Conservation (phyloP, 2,888 invertebrate genomes). For the Cataglyphis rosenhaueri region DNA sequence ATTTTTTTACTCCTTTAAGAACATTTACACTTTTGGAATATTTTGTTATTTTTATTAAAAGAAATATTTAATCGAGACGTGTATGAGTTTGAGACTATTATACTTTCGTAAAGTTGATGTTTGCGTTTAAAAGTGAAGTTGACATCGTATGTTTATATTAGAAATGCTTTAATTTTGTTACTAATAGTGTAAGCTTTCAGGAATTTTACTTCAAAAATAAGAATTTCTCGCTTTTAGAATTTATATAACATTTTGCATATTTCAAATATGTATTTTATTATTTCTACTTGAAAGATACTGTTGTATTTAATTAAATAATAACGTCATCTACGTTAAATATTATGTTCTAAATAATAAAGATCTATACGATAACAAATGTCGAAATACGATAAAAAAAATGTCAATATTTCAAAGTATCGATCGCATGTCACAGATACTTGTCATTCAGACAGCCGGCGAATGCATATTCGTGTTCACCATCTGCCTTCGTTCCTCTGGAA, state of each 20-base stretch:
- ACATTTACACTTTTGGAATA: background rate
- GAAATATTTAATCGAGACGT: conserved; percentile 8
- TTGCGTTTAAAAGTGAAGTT: conserved; percentile 15
- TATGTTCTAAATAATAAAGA: background rate
- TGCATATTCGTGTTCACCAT: conserved; percentile 50
- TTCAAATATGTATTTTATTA: conserved; percentile 2
- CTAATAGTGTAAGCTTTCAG: background rate
- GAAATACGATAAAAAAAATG: conserved; percentile 29
- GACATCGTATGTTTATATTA: conserved; percentile 6
- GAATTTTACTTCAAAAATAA: background rate
- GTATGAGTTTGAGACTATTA: background rate
- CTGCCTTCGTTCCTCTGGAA: conserved; percentile 57
- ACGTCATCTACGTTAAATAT: background rate
- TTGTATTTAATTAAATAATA: conserved; percentile 18
- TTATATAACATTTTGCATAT: background rate
- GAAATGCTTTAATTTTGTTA: conserved; percentile 37
- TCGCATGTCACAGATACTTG: conserved; percentile 25
- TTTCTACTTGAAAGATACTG: background rate
- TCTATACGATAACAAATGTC: conserved; percentile 20
- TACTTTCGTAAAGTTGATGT: background rate
- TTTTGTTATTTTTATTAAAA: conserved; percentile 14
- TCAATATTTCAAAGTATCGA: conserved; percentile 36
- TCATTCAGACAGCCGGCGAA: conserved; percentile 1
- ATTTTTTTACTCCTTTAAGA: background rate
- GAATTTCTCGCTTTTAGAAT: conserved; percentile 9